Evolutionary conservation across 2,113 vertebrate genomes (phyloP), one percentile per base, ranked within the genome.

Genomic region (Helogale parvula): DNA sequence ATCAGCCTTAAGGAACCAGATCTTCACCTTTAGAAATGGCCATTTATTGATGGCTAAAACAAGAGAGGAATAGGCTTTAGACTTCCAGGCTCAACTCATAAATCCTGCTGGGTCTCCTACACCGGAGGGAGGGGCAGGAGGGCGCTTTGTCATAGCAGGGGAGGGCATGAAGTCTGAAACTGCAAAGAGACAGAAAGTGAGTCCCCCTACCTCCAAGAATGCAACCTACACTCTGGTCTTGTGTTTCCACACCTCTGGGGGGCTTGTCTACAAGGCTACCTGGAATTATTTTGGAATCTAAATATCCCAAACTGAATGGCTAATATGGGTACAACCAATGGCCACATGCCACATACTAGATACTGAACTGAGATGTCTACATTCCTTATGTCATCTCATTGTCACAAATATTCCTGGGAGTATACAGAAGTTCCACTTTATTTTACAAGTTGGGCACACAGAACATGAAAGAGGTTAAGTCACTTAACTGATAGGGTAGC

Each of bases 1-100:
- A 93, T 97, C 16, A 5, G 90, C n/a, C 84, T 87, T 79, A 41
- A 93, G 84, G 97, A 97, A 52, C 27, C 33, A 52, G 50, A 68
- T 21, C 14, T 25, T 38, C 47, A 66, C 71, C 79, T 93, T 91
- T 76, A 79, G 66, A 88, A 94, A 72, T 31, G 47, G 17, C 71
- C 21, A 38, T 6, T 23, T 50, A 60, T 31, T 85, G 81, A 88
- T 65, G 60, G 17, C 41, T 66, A 12, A 89, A 41, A 25, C n/a
- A 68, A 94, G 13, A 66, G 4, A 5, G 23, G 31, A 88, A 63
- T 29, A 4, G 52, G 29, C 50, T 69, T 35, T 35, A 68, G 81
- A 41, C 7, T 35, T 23, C 8, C 14, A 27, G 4, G 21, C 81
- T 65, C 27, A 25, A 52, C 45, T 50, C 19, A 2, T n/a, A 63